Conservation (phyloP, 2,113 vertebrate genomes). For the Plestiodon gilberti region DNA sequence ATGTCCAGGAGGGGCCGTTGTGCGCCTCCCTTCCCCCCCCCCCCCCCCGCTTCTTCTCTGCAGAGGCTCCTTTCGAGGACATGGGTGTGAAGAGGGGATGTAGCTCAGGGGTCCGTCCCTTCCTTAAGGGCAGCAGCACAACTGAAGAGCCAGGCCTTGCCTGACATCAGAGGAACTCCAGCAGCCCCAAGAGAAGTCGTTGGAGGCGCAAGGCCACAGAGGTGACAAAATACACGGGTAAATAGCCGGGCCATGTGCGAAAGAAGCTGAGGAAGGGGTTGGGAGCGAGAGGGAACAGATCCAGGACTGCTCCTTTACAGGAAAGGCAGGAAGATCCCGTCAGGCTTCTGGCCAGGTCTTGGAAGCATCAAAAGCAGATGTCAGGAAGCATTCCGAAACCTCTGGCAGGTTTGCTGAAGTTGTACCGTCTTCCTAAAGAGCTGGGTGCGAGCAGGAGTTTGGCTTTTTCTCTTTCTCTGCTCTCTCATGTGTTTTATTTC, state of each 20-base stretch:
- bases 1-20: rapidly evolving
- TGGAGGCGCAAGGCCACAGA: slow-evolving; percentile 77
- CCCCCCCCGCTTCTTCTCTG: slow-evolving; percentile 43
- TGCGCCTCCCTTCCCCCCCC: neutral
- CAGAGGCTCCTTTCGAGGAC: slow-evolving; percentile 71
- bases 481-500: neutral
- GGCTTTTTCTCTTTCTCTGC: neutral
- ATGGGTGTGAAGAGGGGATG: slow-evolving; percentile 86
- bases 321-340: slow-evolving; percentile 82
- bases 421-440: slow-evolving; percentile 66
- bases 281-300: slow-evolving; percentile 78
- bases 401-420: slow-evolving; percentile 73
- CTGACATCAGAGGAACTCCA: slow-evolving; percentile 77
- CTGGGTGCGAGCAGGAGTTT: slow-evolving; percentile 70
- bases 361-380: slow-evolving; percentile 84
- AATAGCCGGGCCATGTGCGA: slow-evolving; percentile 70
- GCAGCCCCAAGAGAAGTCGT: slow-evolving; percentile 75
- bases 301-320: slow-evolving; percentile 77
- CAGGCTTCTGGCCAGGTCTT: slow-evolving; percentile 80
- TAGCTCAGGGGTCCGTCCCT: slow-evolving; percentile 80
- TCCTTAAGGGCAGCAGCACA: slow-evolving; percentile 78
- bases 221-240: slow-evolving; percentile 68
- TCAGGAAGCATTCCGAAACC: slow-evolving; percentile 83
- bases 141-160: slow-evolving; percentile 69
- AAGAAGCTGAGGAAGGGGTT: slow-evolving; percentile 74